Evolutionary conservation across 2,888 invertebrate species (phyloP).

Genomic region (Campaea margaritaria): DNA sequence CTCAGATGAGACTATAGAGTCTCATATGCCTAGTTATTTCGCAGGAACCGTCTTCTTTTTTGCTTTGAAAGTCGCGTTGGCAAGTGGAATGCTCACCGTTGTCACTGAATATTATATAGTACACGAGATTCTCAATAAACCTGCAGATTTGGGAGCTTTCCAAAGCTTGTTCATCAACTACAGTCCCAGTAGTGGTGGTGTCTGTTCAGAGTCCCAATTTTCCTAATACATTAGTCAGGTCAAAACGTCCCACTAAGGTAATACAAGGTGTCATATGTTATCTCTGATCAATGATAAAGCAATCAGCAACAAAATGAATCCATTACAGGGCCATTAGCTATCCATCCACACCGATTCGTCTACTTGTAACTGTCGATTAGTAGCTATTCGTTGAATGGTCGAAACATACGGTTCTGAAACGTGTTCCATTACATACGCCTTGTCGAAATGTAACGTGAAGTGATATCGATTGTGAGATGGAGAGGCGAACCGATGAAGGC

Average conservation of each 20-base stretch:
- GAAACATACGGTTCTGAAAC: constrained; percentile 12
- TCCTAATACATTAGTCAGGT: neutral
- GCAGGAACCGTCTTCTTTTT: too few relatives aligned
- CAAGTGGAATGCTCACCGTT: too few relatives aligned
- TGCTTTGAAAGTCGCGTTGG: too few relatives aligned
- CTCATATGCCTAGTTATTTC: too few relatives aligned
- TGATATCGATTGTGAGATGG: constrained; percentile 72
- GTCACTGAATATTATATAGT: too few relatives aligned
- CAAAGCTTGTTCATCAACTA: too few relatives aligned
- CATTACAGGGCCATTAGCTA: constrained; percentile 13
- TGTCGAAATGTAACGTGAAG: constrained; percentile 62
- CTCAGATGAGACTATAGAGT: too few relatives aligned
- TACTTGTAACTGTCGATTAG: constrained; percentile 13
- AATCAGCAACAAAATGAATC: constrained; percentile 9
- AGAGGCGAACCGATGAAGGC: constrained; percentile 72
- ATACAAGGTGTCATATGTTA: constrained; percentile 15
- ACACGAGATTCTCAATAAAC: too few relatives aligned
- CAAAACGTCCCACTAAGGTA: neutral
- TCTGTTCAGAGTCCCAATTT: too few relatives aligned
- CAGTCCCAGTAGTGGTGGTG: too few relatives aligned
- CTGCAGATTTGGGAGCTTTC: too few relatives aligned
- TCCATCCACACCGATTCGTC: constrained; percentile 1
- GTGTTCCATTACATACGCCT: constrained; percentile 14
- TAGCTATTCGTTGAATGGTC: constrained; percentile 10
- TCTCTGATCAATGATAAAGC: constrained; percentile 12